phyloP scores from a whole-genome alignment of 1,140 invertebrate genomes.

The honey bee (Apis mellifera) region DNA sequence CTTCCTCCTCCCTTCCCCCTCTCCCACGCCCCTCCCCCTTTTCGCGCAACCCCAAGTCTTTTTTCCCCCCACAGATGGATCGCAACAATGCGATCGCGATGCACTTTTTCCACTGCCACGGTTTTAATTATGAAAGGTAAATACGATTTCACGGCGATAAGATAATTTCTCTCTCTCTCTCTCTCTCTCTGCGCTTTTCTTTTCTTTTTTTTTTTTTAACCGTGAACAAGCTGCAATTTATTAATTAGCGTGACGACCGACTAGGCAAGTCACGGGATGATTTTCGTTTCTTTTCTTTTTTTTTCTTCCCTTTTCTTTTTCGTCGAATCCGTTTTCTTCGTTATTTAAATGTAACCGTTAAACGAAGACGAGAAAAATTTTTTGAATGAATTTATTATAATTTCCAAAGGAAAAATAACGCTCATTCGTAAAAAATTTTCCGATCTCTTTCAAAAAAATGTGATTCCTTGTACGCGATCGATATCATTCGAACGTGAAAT shows the following conservation, averaged over 20 bases:
- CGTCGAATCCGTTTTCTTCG: no score
- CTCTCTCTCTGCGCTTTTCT: no score
- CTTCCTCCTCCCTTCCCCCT: neutral
- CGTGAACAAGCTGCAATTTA: conserved; percentile 13
- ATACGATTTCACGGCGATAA: conserved; percentile 20
- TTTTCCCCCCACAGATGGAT: no score
- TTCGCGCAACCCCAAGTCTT: neutral
- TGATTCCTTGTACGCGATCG: no score
- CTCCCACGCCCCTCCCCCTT: neutral
- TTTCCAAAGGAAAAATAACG: no score
- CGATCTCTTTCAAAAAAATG: no score
- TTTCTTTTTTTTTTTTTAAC: neutral
- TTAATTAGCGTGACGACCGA: conserved; percentile 1
- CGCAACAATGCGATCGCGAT: neutral
- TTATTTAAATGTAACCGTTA: no score
- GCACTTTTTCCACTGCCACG: conserved; percentile 1
- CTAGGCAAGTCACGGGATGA: neutral
- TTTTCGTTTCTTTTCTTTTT: neutral
- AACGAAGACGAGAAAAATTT: no score
- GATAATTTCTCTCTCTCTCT: neutral
- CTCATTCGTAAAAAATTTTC: no score
- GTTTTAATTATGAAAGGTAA: conserved; percentile 11
- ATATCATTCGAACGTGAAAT: neutral
- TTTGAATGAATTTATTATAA: no score
- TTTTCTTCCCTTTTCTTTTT: no score